Conservation (phyloP, 2,888 invertebrate genomes). For the Embidobia sp. region DNA sequence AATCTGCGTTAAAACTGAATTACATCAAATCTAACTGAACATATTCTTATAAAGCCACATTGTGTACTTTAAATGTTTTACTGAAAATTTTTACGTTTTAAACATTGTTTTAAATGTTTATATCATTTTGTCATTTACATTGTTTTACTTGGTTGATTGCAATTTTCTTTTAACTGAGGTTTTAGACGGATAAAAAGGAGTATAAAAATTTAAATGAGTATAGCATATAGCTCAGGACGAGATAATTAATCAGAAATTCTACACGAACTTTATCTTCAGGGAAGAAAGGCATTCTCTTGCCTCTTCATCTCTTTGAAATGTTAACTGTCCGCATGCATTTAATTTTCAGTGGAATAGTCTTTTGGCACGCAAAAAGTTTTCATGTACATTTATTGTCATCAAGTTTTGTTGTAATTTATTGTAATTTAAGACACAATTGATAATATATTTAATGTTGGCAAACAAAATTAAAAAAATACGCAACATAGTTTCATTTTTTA, state of each 20-base stretch:
- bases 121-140: too few species aligned
- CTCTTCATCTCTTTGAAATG: conserved; percentile 29
- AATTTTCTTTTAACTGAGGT: too few species aligned
- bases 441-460: background rate
- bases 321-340: conserved; percentile 10
- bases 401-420: background rate
- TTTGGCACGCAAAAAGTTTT: conserved; percentile 16
- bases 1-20: too few species aligned
- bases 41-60: too few species aligned
- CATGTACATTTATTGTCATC: background rate
- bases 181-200: conserved; percentile 9
- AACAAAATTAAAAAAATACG: too few species aligned
- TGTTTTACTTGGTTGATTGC: too few species aligned
- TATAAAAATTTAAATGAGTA: conserved; percentile 34
- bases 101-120: too few species aligned
- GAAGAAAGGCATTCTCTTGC: conserved; percentile 32
- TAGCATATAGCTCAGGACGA: conserved; percentile 29
- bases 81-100: too few species aligned
- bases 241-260: conserved; percentile 61
- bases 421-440: background rate
- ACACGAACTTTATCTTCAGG: conserved; percentile 50
- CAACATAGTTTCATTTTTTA: too few species aligned
- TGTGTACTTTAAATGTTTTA: too few species aligned
- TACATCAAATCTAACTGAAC: too few species aligned
- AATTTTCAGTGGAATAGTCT: conserved; percentile 3